These are phyloP conservation scores for Melanerpes formicivorus DNA, from an alignment of 2,113 vertebrate genomes.

Conservation along the genomic window DNA sequence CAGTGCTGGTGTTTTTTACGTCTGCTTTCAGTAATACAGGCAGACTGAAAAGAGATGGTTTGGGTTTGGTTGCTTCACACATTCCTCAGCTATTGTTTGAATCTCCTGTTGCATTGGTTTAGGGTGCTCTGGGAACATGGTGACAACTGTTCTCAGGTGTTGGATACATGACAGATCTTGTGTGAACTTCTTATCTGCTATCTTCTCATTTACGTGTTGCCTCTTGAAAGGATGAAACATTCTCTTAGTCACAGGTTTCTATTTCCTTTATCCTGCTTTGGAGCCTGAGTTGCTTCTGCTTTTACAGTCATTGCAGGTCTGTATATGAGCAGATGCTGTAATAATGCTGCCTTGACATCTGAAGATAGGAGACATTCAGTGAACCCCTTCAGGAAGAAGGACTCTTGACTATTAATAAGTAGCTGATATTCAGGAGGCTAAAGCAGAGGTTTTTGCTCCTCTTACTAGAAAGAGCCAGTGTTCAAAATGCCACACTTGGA, in stretches of 20 bases:
- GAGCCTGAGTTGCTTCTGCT: background rate
- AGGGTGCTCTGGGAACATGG: background rate
- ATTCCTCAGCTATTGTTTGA: background rate
- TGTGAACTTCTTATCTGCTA: background rate
- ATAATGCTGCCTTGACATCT: background rate
- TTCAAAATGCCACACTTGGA: background rate
- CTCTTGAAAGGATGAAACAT: background rate
- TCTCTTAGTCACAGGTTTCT: background rate
- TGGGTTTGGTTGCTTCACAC: background rate
- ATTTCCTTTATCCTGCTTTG: background rate
- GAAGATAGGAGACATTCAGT: background rate
- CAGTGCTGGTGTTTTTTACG: background rate
- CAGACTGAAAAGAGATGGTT: background rate
- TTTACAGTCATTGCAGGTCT: background rate
- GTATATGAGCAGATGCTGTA: background rate
- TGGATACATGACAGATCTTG: background rate
- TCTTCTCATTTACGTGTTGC: background rate
- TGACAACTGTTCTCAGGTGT: background rate
- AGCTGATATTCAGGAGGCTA: background rate
- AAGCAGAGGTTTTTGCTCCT: background rate
- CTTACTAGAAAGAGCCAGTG: background rate
- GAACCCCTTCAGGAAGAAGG: background rate
- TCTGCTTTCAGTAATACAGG: background rate
- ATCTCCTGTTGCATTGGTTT: background rate
- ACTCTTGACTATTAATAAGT: background rate